Percentiles rank a stretch among this genome's conserved stretches.
Conservation (phyloP, 2,113 vertebrate species). For the Aphyosemion australe region DNA sequence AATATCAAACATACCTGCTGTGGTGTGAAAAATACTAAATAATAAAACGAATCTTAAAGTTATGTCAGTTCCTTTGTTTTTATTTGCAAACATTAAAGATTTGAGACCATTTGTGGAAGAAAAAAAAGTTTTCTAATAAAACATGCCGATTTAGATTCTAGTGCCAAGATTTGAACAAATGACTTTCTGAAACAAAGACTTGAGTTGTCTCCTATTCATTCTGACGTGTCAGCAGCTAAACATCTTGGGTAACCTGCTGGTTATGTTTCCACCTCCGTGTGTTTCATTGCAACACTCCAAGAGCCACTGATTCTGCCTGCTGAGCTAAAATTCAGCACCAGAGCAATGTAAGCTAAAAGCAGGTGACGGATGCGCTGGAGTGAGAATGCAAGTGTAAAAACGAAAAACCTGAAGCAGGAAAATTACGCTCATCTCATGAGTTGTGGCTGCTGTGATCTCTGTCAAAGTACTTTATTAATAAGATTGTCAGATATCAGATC, state of each 20-base stretch:
- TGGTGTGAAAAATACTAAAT: slow-evolving; percentile 5
- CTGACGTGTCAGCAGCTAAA: too few relatives aligned
- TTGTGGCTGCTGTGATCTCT: slow-evolving; percentile 54
- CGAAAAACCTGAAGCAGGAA: not conserved
- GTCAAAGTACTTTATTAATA: slow-evolving; percentile 27
- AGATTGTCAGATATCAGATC: slow-evolving; percentile 40
- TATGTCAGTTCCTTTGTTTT: too few relatives aligned
- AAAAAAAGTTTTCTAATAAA: too few relatives aligned
- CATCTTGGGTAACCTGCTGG: too few relatives aligned
- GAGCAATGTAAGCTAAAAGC: not conserved
- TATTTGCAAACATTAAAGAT: not conserved
- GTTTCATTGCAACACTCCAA: not conserved
- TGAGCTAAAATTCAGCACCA: not conserved
- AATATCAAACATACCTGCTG: slow-evolving; percentile 9
- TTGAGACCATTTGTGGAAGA: not conserved
- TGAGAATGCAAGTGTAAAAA: slow-evolving; percentile 4
- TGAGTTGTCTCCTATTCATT: too few relatives aligned
- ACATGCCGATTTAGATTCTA: too few relatives aligned
- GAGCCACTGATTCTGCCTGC: slow-evolving; percentile 2
- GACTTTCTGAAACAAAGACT: too few relatives aligned
- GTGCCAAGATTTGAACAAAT: too few relatives aligned
- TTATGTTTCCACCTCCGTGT: not conserved
- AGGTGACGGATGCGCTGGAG: not conserved
- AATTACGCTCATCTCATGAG: slow-evolving; percentile 6
- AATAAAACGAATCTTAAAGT: too few relatives aligned